Evolutionary conservation across 2,888 invertebrate genomes (phyloP), one percentile per base, ranked within the genome.

Genomic region (Marronus borbonicus): DNA sequence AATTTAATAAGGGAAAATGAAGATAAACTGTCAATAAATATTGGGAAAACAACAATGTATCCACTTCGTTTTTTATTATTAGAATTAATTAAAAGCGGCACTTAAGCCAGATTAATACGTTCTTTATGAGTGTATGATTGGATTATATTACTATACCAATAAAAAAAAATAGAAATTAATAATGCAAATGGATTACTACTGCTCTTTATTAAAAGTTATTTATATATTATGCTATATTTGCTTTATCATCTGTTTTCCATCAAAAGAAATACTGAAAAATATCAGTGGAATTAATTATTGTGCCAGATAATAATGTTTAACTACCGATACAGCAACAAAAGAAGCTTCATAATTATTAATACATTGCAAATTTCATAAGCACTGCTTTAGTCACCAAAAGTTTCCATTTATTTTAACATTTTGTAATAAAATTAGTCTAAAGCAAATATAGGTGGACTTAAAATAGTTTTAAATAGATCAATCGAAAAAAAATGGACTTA

Each of bases 401-500:
- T 2, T 31, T 31, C 31, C 4, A 4, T 4, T 31, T 31, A 31
- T 3, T 31, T 31, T 31, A 17, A 17, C 17, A 2, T 24, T 24
- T 24, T 24, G 5, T 36, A 36, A 5, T 36, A 36, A 31, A 36
- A 36, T 36, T 36, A 36, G 5, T 36, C 31, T 36, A 5, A 5
- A 36, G 4, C 5, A 36, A 36, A 36, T 36, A 36, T 36, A 36
- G 31, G 31, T 36, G 5, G 3, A 36, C 24, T 2, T 24, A 36
- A 5, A 36, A 36, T 5, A 36, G 44, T 44, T 44, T 44, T 44
- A 44, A 36, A 12, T 8, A 44, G 0, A 44, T 44, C 2, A 44
- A 44, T 8, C 8, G 12, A 8, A 44, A 44, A 44, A 44, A 44
- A 44, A 36, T 36, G 39, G 1, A 24, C 24, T 3, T 94, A 94